These are phyloP conservation scores for Brachionus calyciflorus DNA, from an alignment of 1,140 invertebrate species.

Conservation along the genomic window DNA sequence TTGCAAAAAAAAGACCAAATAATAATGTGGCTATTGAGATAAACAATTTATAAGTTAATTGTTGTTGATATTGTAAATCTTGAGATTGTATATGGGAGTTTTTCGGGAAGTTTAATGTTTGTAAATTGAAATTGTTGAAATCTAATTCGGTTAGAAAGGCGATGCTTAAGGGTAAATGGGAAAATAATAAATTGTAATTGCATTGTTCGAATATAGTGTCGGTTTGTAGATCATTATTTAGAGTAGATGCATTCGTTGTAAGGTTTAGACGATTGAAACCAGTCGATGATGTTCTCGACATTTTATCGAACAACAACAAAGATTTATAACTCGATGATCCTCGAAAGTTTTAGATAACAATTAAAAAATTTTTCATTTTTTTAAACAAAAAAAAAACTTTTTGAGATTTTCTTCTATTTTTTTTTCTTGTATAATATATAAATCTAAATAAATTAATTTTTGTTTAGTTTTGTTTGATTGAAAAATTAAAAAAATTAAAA, in stretches of 20 bases:
- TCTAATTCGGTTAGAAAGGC: constrained; percentile 5
- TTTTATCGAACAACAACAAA: background rate
- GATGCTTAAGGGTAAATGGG: constrained; percentile 2
- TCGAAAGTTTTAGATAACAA: too few relatives aligned
- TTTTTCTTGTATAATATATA: constrained; percentile 21
- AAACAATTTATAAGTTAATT: constrained; percentile 31
- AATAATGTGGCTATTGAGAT: background rate
- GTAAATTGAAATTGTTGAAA: background rate
- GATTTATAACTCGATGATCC: background rate
- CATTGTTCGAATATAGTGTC: constrained; percentile 25
- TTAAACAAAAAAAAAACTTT: background rate
- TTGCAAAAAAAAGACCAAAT: constrained; percentile 37
- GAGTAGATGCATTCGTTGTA: background rate
- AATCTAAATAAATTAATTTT: constrained; percentile 39
- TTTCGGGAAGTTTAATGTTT: constrained; percentile 24
- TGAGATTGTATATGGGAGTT: background rate
- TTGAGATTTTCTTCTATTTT: background rate
- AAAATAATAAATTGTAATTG: constrained; percentile 19
- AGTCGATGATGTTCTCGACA: constrained; percentile 13
- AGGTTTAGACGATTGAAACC: background rate
- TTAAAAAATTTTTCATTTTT: too few relatives aligned
- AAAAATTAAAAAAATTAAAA: too few relatives aligned
- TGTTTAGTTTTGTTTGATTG: background rate
- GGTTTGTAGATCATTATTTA: background rate
- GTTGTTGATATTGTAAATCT: constrained; percentile 14